A percentile compares a stretch with the other conserved stretches of the same genome.
Evolutionary conservation across 2,797 vertebrate species (phyloP).

Genomic region (Micromesistius poutassou): DNA sequence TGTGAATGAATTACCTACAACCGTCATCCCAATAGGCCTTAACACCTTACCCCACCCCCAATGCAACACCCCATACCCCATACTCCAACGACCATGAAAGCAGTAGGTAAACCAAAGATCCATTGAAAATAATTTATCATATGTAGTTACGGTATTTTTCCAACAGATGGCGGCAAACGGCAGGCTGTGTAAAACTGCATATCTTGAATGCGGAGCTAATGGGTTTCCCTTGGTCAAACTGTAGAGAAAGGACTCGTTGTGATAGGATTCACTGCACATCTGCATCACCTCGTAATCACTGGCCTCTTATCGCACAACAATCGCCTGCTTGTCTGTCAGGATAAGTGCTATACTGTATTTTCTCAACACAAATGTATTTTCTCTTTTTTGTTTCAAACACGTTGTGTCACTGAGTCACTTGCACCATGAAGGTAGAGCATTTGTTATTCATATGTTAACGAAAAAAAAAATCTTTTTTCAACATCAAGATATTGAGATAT

Average conservation of each 20-base stretch:
- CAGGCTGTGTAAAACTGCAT: conserved; percentile 15
- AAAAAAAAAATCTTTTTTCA: background rate
- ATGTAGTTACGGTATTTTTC: conserved; percentile 25
- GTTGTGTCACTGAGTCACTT: background rate
- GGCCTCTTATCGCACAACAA: conserved; percentile 39
- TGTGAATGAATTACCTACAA: background rate
- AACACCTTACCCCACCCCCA: background rate
- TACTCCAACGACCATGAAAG: background rate
- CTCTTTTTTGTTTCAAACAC: background rate
- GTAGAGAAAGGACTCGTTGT: conserved; percentile 61
- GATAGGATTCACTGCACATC: conserved; percentile 41
- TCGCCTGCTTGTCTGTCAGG: conserved; percentile 40
- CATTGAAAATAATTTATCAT: background rate
- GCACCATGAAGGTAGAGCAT: background rate
- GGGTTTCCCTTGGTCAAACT: conserved; percentile 22
- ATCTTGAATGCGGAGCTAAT: conserved; percentile 51
- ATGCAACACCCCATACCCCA: background rate
- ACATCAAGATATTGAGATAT: background rate
- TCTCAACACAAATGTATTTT: conserved; percentile 2
- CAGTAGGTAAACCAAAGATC: background rate
- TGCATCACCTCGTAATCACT: conserved; percentile 37
- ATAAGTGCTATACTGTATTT: conserved; percentile 28
- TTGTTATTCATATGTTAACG: background rate
- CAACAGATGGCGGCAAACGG: conserved; percentile 52
- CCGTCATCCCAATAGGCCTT: background rate